A percentile compares a stretch with the other conserved stretches of the same genome.
Evolutionary conservation across 1,140 invertebrate genomes (phyloP).

Genomic region (Dreissena rostriformis): DNA sequence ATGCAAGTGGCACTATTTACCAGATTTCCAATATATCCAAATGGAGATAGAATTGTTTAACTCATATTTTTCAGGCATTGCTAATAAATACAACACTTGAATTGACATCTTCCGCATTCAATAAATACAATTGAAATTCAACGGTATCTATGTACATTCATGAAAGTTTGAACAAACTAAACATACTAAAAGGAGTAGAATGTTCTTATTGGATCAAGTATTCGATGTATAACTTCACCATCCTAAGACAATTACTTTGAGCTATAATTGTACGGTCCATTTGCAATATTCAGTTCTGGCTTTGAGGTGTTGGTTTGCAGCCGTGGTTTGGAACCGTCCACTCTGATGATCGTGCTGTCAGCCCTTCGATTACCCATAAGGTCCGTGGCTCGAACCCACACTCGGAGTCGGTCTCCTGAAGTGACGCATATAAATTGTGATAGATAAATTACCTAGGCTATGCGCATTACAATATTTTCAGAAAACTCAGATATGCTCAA

Average conservation of each 20-base stretch:
- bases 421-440: neutral
- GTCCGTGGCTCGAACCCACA: slow-evolving; percentile 35
- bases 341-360: slow-evolving; percentile 12
- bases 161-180: too few species aligned
- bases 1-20: too few species aligned
- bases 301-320: neutral
- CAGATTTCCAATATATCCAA: too few species aligned
- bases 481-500: too few species aligned
- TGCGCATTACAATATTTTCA: neutral
- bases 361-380: slow-evolving; percentile 27
- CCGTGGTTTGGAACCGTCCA: slow-evolving; percentile 7
- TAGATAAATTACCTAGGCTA: neutral
- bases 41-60: too few species aligned
- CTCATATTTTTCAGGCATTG: too few species aligned
- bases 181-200: too few species aligned
- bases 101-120: too few species aligned
- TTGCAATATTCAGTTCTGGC: neutral
- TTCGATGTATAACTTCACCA: neutral
- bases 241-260: slow-evolving; percentile 6
- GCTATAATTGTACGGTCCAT: slow-evolving; percentile 10
- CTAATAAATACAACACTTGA: too few species aligned
- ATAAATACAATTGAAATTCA: too few species aligned
- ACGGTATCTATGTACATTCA: too few species aligned
- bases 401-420: slow-evolving; percentile 20
- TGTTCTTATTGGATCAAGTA: neutral